These are phyloP conservation scores for Hydrocynus forskahlii DNA, from an alignment of 2,797 vertebrate genomes.

Conservation along the genomic window DNA sequence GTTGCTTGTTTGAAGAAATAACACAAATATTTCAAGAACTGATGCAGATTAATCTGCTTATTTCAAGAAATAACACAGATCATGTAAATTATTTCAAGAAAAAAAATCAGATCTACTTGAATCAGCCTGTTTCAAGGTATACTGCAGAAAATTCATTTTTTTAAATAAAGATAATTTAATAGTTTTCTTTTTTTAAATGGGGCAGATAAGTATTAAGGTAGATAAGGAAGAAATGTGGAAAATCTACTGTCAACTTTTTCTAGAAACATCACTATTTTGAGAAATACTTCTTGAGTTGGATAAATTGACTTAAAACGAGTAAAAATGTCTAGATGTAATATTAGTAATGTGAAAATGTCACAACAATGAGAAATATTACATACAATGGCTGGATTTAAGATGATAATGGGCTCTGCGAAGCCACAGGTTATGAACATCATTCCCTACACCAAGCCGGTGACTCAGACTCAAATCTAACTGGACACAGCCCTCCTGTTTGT, in stretches of 20 bases:
- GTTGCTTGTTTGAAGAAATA: too few relatives aligned
- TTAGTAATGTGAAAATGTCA: background rate
- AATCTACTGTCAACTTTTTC: too few relatives aligned
- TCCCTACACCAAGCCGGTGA: background rate
- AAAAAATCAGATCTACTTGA: too few relatives aligned
- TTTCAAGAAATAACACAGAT: background rate
- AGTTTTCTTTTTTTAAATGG: too few relatives aligned
- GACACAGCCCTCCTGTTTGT: constrained; percentile 9
- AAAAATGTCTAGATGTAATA: background rate
- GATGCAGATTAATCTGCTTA: background rate
- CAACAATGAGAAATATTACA: background rate
- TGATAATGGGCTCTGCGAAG: background rate
- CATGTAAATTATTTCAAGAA: background rate
- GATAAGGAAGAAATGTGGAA: too few relatives aligned
- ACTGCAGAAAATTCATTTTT: background rate
- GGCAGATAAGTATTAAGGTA: too few relatives aligned
- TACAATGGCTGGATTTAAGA: background rate
- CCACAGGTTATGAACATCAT: background rate
- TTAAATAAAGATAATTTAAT: too few relatives aligned
- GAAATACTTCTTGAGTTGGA: background rate
- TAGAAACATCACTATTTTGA: too few relatives aligned
- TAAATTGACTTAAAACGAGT: background rate
- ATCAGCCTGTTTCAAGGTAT: background rate
- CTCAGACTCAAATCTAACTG: constrained; percentile 4
- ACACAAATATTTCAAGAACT: background rate